A percentile compares a stretch with the other conserved stretches of the same genome.
phyloP scores from a whole-genome alignment of 2,888 invertebrate species.

The Rhogogaster chlorosoma region DNA sequence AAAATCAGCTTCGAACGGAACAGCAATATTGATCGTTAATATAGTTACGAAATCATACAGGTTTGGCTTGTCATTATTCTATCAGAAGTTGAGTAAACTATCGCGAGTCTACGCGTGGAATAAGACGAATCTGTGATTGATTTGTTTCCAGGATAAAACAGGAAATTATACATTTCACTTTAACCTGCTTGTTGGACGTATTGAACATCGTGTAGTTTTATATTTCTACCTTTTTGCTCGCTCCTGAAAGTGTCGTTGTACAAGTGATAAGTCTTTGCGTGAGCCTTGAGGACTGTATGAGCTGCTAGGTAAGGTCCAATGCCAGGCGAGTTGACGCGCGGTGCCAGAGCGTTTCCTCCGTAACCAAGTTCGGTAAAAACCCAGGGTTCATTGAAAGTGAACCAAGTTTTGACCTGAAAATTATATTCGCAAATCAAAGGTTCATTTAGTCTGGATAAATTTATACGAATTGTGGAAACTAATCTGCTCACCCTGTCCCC shows the following conservation, averaged over 20 bases:
- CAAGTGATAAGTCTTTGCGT: conserved; percentile 82
- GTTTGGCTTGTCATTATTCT: neutral
- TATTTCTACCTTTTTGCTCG: conserved; percentile 76
- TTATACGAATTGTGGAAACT: conserved; percentile 12
- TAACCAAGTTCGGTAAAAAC: neutral
- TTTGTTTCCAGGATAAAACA: conserved; percentile 79
- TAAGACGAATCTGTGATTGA: conserved; percentile 81
- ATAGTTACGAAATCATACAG: neutral
- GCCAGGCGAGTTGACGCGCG: conserved; percentile 77
- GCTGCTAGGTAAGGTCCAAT: conserved; percentile 80
- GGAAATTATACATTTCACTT: neutral
- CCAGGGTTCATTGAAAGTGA: conserved; percentile 52
- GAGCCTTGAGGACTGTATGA: conserved; percentile 83
- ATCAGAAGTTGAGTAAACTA: neutral
- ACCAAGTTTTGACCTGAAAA: conserved; percentile 52
- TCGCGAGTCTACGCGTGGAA: conserved; percentile 71
- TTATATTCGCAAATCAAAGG: neutral
- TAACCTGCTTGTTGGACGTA: neutral
- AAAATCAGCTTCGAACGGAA: neutral
- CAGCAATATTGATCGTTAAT: neutral
- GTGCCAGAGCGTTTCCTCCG: neutral
- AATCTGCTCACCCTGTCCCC: conserved; percentile 66
- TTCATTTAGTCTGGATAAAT: neutral
- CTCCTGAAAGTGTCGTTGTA: conserved; percentile 81
- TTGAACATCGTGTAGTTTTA: neutral